These are phyloP conservation scores for Diplodus sargus DNA, from an alignment of 2,797 vertebrate species.

Conservation along the genomic window DNA sequence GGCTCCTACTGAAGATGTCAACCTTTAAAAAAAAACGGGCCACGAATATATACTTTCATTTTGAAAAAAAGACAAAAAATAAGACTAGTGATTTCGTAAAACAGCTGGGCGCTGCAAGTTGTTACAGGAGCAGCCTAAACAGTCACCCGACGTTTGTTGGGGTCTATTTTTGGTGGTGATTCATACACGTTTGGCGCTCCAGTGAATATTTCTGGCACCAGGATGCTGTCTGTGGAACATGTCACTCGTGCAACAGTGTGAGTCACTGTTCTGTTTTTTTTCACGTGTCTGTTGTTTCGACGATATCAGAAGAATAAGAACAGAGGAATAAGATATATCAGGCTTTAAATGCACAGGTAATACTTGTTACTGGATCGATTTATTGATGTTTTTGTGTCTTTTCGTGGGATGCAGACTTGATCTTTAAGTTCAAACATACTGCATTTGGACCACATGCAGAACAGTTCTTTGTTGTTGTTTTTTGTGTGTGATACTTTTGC, in stretches of 20 bases:
- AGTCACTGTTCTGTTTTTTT: background rate
- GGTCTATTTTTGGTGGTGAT: background rate
- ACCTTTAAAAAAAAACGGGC: too few species aligned
- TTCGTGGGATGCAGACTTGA: background rate
- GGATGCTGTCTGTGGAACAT: background rate
- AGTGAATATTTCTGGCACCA: conserved; percentile 2
- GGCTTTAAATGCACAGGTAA: background rate
- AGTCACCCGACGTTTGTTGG: background rate
- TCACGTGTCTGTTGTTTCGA: background rate
- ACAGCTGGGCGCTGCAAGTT: too few species aligned
- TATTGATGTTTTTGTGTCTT: too few species aligned
- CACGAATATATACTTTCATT: background rate
- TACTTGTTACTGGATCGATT: background rate
- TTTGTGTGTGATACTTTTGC: conserved; percentile 1
- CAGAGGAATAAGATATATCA: background rate
- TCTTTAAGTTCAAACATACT: background rate
- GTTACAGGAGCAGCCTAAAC: background rate
- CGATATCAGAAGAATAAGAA: background rate
- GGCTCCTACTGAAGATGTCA: too few species aligned
- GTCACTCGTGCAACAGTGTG: background rate
- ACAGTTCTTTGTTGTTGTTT: background rate
- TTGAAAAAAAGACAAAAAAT: too few species aligned
- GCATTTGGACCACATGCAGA: background rate
- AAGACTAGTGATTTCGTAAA: too few species aligned
- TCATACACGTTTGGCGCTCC: background rate